Evolutionary conservation across 2,888 invertebrate species (phyloP).

Genomic region (Furcula furcula): DNA sequence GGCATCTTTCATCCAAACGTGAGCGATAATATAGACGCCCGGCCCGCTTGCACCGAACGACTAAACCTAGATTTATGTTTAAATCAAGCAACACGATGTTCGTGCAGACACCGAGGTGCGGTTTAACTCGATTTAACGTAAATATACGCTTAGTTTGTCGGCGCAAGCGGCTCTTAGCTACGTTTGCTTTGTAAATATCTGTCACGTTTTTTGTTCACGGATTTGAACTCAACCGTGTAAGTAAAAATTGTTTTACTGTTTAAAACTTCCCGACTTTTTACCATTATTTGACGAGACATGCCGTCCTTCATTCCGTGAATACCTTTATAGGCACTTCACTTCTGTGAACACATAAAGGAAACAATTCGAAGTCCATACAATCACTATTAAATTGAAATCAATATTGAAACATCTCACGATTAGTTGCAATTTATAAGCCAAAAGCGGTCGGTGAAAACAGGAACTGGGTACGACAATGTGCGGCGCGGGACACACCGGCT

Average conservation of each 20-base stretch:
- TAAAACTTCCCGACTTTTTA: background rate
- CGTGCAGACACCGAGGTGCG: too few relatives aligned
- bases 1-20: background rate
- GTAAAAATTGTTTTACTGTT: background rate
- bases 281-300: background rate
- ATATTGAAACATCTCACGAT: constrained; percentile 10
- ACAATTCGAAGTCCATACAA: constrained; percentile 9
- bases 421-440: constrained; percentile 6
- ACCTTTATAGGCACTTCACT: background rate
- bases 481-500: background rate
- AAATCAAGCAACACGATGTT: too few relatives aligned
- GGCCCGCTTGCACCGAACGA: too few relatives aligned
- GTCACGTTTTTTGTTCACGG: background rate
- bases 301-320: background rate
- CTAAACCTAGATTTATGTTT: too few relatives aligned
- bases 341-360: constrained; percentile 4
- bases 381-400: constrained; percentile 14
- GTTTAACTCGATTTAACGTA: too few relatives aligned
- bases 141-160: too few relatives aligned
- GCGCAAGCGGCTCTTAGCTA: too few relatives aligned
- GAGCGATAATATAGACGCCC: background rate
- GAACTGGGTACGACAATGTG: too few relatives aligned
- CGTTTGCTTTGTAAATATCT: background rate
- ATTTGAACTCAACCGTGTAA: background rate
- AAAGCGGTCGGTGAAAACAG: constrained; percentile 7